phyloP scores from a whole-genome alignment of 2,113 vertebrate species.

The Corythornis madagascariensis region DNA sequence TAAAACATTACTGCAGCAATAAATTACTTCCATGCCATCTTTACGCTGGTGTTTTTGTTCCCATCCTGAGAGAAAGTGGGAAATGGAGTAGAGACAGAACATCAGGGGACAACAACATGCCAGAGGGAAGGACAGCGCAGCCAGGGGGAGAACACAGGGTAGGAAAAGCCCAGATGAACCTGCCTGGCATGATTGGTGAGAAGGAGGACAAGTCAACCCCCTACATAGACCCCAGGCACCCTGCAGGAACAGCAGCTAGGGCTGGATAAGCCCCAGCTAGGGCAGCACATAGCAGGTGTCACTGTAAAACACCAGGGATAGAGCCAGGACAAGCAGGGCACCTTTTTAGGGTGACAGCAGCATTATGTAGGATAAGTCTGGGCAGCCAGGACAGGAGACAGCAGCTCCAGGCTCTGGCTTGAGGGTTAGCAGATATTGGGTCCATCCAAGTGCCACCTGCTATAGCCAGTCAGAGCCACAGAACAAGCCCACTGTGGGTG shows the following conservation, averaged over 20 bases:
- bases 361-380: background rate
- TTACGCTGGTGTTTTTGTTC: background rate
- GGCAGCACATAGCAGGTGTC: background rate
- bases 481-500: background rate
- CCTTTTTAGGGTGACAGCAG: background rate
- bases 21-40: rapidly evolving
- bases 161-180: background rate
- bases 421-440: background rate
- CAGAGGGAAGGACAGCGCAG: background rate
- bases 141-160: rapidly evolving
- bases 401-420: background rate
- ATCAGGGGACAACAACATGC: background rate
- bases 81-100: background rate
- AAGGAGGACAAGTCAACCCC: background rate
- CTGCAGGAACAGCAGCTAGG: background rate
- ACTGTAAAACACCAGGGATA: background rate
- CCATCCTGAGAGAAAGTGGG: background rate
- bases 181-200: rapidly evolving
- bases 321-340: background rate
- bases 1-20: background rate
- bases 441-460: constrained; percentile 34
- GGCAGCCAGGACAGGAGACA: background rate
- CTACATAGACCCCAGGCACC: background rate
- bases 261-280: background rate
- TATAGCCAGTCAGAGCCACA: background rate